A percentile compares a stretch with the other conserved stretches of the same genome.
Conservation (phyloP, 2,113 vertebrate species). For the Ciconia boyciana region DNA sequence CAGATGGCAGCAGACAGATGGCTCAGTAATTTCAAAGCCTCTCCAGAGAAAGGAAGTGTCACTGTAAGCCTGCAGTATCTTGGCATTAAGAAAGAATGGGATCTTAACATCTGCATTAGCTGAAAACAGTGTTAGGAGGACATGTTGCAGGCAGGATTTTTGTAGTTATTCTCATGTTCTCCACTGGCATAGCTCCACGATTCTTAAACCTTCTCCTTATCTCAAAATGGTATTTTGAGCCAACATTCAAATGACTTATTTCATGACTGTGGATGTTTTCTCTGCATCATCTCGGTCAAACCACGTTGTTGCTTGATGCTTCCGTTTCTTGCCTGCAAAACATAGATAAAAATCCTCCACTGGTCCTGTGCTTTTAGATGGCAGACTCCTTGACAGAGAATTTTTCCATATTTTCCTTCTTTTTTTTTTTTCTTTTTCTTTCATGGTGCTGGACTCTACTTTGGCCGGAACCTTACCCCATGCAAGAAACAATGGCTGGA, state of each 20-base stretch:
- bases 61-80: background rate
- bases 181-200: background rate
- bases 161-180: background rate
- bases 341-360: background rate
- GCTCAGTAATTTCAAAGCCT: slow-evolving; percentile 25
- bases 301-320: background rate
- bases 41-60: slow-evolving; percentile 23
- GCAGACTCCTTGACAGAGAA: background rate
- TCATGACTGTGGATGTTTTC: background rate
- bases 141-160: background rate
- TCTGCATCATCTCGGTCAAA: background rate
- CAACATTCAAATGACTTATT: background rate
- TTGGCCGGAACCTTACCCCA: background rate
- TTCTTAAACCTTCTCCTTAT: background rate
- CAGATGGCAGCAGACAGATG: slow-evolving; percentile 52
- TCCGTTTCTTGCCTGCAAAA: background rate
- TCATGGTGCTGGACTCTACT: background rate
- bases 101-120: slow-evolving; percentile 10
- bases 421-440: background rate
- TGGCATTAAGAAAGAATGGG: background rate
- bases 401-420: background rate
- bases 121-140: background rate
- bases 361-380: background rate
- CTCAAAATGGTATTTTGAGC: background rate
- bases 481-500: background rate